Evolutionary conservation across 1,140 invertebrate genomes (phyloP).

Genomic region (Leptinotarsa texana): DNA sequence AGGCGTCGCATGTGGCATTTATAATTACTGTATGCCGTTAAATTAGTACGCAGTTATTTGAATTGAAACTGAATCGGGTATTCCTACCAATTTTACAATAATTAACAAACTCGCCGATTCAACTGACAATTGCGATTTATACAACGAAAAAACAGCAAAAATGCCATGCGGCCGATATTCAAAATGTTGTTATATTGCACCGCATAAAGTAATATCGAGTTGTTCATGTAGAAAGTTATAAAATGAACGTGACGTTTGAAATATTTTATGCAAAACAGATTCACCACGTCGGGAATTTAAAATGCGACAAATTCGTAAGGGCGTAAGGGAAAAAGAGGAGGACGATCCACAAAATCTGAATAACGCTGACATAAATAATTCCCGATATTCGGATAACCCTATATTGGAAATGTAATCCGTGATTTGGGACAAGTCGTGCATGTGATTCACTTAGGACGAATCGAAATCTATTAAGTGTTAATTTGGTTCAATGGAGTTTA

Average conservation of each 20-base stretch:
- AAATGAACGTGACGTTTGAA: slow-evolving; percentile 16
- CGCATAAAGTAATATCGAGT: slow-evolving; percentile 9
- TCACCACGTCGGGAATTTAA: slow-evolving; percentile 12
- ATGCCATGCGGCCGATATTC: slow-evolving; percentile 4
- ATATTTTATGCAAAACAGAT: slow-evolving; percentile 16
- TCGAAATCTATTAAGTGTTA: slow-evolving; percentile 6
- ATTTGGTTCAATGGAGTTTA: neutral
- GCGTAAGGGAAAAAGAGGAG: neutral
- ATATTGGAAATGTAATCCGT: slow-evolving; percentile 3
- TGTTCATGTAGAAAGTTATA: slow-evolving; percentile 16
- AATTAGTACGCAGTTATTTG: no score
- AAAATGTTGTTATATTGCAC: slow-evolving; percentile 13
- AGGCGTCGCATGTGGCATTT: no score
- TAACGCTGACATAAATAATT: slow-evolving; percentile 6
- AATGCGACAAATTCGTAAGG: slow-evolving; percentile 4
- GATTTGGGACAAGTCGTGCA: neutral
- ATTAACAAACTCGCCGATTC: no score
- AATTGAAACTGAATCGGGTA: no score
- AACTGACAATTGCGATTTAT: neutral
- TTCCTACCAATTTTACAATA: no score
- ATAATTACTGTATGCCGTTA: no score
- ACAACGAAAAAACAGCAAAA: neutral
- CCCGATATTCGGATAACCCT: slow-evolving; percentile 3
- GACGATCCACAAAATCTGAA: neutral
- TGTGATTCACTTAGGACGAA: slow-evolving; percentile 4